Percentiles rank a stretch among this genome's conserved stretches.
Conservation (phyloP, 2,797 vertebrate species). For the Anniella stebbinsi region DNA sequence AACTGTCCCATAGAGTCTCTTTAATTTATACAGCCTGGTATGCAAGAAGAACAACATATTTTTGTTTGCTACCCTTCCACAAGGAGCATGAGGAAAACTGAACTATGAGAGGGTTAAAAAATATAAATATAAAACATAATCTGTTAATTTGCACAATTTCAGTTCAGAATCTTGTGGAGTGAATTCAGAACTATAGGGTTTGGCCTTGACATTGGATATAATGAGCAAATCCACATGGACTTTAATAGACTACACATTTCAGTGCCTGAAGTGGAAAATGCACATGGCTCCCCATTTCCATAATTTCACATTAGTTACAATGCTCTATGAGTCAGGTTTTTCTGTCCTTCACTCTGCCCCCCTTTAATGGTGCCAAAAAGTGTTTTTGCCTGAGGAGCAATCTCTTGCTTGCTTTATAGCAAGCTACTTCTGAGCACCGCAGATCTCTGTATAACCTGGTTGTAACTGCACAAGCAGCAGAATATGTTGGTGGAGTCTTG, state of each 20-base stretch:
- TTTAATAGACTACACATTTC: not conserved
- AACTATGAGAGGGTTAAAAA: too few species aligned
- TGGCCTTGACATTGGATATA: not conserved
- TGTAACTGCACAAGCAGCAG: not conserved
- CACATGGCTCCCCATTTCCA: not conserved
- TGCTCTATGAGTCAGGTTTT: not conserved
- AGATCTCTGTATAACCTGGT: not conserved
- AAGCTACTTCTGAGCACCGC: not conserved
- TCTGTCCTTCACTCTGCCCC: not conserved
- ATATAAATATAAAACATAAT: not conserved
- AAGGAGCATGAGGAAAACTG: not conserved
- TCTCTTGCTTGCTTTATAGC: not conserved
- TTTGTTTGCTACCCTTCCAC: not conserved
- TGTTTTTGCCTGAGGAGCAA: not conserved
- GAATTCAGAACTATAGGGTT: not conserved
- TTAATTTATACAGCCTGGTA: not conserved
- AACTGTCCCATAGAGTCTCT: not conserved
- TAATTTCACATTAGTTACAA: too few species aligned
- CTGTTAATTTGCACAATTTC: not conserved
- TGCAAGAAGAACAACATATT: not conserved
- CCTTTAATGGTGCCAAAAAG: not conserved
- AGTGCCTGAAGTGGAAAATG: not conserved
- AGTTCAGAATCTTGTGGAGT: not conserved
- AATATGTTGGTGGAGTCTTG: not conserved
- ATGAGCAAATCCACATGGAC: not conserved